A percentile compares a stretch with the other conserved stretches of the same genome.
Conservation (phyloP, 2,797 vertebrate species). For the Allobates femoralis region DNA sequence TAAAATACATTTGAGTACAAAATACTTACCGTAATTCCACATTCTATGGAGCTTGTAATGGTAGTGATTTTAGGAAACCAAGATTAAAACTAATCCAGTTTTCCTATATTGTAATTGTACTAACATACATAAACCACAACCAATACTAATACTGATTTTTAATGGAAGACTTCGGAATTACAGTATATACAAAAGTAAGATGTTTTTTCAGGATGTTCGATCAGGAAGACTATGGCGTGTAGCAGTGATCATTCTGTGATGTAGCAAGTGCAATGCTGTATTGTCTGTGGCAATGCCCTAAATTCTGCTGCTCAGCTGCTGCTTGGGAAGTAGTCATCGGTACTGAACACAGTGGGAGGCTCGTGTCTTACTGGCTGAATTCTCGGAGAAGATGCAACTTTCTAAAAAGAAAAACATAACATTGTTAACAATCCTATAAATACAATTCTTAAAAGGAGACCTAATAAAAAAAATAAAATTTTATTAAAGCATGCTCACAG, state of each 20-base stretch:
- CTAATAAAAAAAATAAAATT: no score
- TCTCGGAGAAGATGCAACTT: conserved; percentile 78
- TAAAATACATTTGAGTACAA: no score
- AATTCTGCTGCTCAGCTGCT: conserved; percentile 32
- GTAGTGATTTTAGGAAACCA: background rate
- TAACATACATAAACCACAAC: background rate
- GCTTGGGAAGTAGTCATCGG: conserved; percentile 90
- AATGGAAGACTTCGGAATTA: conserved; percentile 24
- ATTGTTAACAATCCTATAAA: background rate
- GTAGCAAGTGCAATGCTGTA: conserved; percentile 23
- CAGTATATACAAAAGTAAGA: conserved; percentile 24
- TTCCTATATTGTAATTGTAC: background rate
- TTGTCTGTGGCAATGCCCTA: conserved; percentile 5
- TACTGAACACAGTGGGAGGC: conserved; percentile 86
- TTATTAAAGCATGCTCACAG: no score
- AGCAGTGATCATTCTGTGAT: background rate
- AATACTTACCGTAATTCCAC: background rate
- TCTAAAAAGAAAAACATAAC: conserved; percentile 70
- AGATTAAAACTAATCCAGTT: background rate
- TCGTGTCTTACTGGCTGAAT: conserved; percentile 78
- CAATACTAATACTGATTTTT: conserved; percentile 2
- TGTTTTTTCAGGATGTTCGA: background rate
- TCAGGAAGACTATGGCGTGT: conserved; percentile 15
- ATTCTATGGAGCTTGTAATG: background rate
- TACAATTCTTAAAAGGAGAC: background rate